Evolutionary conservation across 2,113 vertebrate species (phyloP).

Genomic region (Hydrolagus affinis): DNA sequence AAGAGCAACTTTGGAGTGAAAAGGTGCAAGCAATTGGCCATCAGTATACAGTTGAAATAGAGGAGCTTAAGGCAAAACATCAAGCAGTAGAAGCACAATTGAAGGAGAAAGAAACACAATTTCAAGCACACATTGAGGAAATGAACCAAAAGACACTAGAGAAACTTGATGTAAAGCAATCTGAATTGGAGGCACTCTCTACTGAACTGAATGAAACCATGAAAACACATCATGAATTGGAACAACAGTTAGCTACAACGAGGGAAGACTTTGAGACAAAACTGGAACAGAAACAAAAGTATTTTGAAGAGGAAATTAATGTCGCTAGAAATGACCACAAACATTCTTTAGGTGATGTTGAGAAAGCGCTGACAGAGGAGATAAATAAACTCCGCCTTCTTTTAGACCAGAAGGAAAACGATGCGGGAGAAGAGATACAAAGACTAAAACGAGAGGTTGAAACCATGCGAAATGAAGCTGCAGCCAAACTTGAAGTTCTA

Average conservation of each 20-base stretch:
- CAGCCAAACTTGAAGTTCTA: constrained; percentile 50
- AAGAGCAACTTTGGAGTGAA: constrained; percentile 53
- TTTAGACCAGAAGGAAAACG: constrained; percentile 67
- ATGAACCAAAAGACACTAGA: constrained; percentile 84
- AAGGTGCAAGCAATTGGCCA: constrained; percentile 53
- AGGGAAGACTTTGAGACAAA: constrained; percentile 56
- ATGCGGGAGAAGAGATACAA: constrained; percentile 54
- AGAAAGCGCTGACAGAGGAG: constrained; percentile 71
- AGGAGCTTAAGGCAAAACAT: constrained; percentile 61
- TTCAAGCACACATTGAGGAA: constrained; percentile 73
- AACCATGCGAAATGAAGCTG: constrained; percentile 51
- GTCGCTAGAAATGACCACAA: constrained; percentile 60
- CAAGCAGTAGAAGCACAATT: constrained; percentile 57
- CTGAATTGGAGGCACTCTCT: constrained; percentile 73
- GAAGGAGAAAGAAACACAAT: constrained; percentile 73
- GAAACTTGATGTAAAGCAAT: constrained; percentile 80
- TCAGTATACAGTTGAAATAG: constrained; percentile 55
- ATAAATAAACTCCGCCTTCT: constrained; percentile 63
- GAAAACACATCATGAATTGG: constrained; percentile 58
- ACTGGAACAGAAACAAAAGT: constrained; percentile 58
- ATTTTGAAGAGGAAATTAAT: constrained; percentile 58
- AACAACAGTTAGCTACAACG: constrained; percentile 56
- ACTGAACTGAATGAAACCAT: constrained; percentile 67
- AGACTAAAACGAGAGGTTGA: constrained; percentile 54
- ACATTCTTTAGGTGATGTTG: constrained; percentile 54